These are phyloP conservation scores for Damaliscus lunatus DNA, from an alignment of 2,113 vertebrate species.

Conservation along the genomic window DNA sequence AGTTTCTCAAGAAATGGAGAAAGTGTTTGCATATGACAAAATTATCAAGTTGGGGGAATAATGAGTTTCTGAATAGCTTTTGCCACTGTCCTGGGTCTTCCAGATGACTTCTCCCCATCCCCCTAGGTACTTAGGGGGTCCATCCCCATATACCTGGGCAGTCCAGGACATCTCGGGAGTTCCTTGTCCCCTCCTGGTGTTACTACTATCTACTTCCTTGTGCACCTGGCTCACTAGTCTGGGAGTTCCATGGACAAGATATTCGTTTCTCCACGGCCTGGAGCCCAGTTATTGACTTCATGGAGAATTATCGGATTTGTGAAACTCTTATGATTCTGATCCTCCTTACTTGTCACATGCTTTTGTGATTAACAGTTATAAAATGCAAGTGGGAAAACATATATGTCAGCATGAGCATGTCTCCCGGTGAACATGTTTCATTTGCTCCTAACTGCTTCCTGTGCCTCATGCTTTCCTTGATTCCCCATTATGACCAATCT, in stretches of 20 bases:
- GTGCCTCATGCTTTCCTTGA: background rate
- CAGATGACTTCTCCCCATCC: background rate
- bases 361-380: background rate
- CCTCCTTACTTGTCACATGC: background rate
- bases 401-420: background rate
- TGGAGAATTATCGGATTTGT: background rate
- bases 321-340: background rate
- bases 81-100: background rate
- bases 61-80: background rate
- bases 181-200: background rate
- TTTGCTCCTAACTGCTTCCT: background rate
- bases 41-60: background rate
- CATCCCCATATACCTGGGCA: background rate
- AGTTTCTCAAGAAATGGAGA: background rate
- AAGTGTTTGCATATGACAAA: background rate
- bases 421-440: rapidly evolving
- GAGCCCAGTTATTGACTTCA: background rate
- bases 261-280: background rate
- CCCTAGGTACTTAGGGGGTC: background rate
- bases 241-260: background rate
- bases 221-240: background rate
- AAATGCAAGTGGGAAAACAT: background rate
- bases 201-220: background rate
- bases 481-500: background rate
- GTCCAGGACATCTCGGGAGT: background rate